These are phyloP conservation scores for Erynnis tages DNA, from an alignment of 2,888 invertebrate species.

Conservation along the genomic window DNA sequence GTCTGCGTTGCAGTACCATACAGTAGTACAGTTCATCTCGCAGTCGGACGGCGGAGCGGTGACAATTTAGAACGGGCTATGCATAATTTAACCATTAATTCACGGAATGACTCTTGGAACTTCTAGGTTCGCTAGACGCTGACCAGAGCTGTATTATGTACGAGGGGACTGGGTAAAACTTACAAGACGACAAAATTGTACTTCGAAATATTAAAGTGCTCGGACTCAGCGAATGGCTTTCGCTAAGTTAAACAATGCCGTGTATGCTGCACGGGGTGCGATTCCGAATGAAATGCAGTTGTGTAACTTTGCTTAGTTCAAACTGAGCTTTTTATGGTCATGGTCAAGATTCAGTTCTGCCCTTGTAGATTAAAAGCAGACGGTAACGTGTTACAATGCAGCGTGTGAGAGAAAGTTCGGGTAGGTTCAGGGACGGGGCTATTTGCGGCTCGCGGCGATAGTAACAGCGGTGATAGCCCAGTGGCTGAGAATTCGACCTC, in stretches of 20 bases:
- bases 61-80: slow-evolving; percentile 73
- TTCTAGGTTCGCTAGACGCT: slow-evolving; percentile 64
- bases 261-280: slow-evolving; percentile 1
- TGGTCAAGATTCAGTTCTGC: slow-evolving; percentile 34
- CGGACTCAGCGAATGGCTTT: slow-evolving; percentile 11
- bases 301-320: neutral
- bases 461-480: too few relatives aligned
- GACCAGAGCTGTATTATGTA: slow-evolving; percentile 60
- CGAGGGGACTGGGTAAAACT: slow-evolving; percentile 56
- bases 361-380: slow-evolving; percentile 40
- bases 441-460: slow-evolving; percentile 74
- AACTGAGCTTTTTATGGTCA: slow-evolving; percentile 19
- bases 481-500: too few relatives aligned
- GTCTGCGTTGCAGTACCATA: slow-evolving; percentile 19
- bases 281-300: slow-evolving; percentile 6
- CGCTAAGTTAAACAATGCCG: slow-evolving; percentile 14
- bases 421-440: slow-evolving; percentile 78
- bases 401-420: slow-evolving; percentile 64
- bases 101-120: slow-evolving; percentile 72
- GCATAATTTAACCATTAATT: slow-evolving; percentile 78
- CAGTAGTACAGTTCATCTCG: slow-evolving; percentile 47
- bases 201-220: slow-evolving; percentile 29
- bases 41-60: slow-evolving; percentile 61
- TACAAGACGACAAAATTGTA: slow-evolving; percentile 45
- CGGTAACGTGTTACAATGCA: slow-evolving; percentile 17